Base-by-base conservation (phyloP, 2,888 invertebrate species). In the Agrilus biguttatus region DNA sequence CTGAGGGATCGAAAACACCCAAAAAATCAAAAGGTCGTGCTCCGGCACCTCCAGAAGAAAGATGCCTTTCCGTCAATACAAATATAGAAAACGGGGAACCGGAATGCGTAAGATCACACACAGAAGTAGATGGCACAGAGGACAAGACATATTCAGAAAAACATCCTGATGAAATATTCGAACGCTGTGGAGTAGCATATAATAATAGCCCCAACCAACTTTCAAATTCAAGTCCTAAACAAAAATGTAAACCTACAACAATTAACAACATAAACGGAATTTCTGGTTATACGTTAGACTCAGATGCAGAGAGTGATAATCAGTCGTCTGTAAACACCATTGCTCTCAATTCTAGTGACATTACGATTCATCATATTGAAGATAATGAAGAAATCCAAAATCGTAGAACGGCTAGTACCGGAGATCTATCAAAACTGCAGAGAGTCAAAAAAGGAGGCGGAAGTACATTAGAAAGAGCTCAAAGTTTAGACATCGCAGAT, bases 361-460 rank as follows among this genome's bases (percentile, higher is more conserved):
- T 83, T 42, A 83, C 82, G 5, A 77, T 83, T 35, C 83, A 83
- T 55, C 80, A 80, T 57, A 76, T 77, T 10, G 77, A 79, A 34
- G 66, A 66, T 37, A 66, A 71, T 37, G 75, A 75, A 43, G 69
- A 74, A 51, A 75, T 77, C 40, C 77, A 77, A 56, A 72, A 70
- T 44, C 67, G 85, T 14, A 83, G 81, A 66, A 84, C 86, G 2
- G 81, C 85, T 1, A 86, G 85, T 33, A 69, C 86, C 2, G 86
- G 85, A 1, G 86, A 87, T 62, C 65, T 87, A 40, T 83, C 84
- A 0, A 77, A 79, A 57, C 78, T 85, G 47, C 71, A 74, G 42
- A 65, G 69, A 34, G 70, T 68, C 49, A 57, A 67, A 17, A 70
- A 60, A 49, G 56, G 53, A 8, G 63, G 58, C 42, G 57, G 55